phyloP scores from a whole-genome alignment of 2,797 vertebrate species.

The Crenuchus spilurus region DNA sequence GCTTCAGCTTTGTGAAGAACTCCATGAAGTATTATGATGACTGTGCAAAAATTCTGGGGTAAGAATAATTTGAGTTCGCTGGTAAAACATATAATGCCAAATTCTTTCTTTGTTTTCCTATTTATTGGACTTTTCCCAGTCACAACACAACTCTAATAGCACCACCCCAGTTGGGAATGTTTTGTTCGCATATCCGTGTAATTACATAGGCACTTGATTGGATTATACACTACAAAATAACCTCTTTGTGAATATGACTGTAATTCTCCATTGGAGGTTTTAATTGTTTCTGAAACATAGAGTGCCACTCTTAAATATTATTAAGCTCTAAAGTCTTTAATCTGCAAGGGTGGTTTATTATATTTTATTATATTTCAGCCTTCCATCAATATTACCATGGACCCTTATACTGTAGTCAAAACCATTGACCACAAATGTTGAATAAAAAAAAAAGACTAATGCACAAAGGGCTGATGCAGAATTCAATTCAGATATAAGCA shows the following conservation, averaged over 20 bases:
- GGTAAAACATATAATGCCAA: too few relatives aligned
- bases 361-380: not conserved
- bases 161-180: not conserved
- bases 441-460: too few relatives aligned
- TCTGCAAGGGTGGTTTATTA: not conserved
- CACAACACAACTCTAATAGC: not conserved
- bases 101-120: not conserved
- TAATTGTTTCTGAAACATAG: constrained; percentile 12
- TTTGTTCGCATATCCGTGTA: not conserved
- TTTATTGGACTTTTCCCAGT: not conserved
- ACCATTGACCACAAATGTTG: not conserved
- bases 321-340: not conserved
- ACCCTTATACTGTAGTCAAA: too few relatives aligned
- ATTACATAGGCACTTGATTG: not conserved
- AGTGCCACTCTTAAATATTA: constrained; percentile 3
- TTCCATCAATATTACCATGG: not conserved
- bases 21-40: constrained; percentile 94
- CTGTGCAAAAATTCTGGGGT: constrained; percentile 91
- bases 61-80: constrained; percentile 56
- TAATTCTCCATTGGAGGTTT: not conserved
- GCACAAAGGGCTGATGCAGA: too few relatives aligned
- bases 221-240: not conserved
- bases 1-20: constrained; percentile 93
- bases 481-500: too few relatives aligned
- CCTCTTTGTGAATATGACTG: not conserved